These are phyloP conservation scores for Loripinus fragilis DNA, from an alignment of 2,888 invertebrate species.

Conservation along the genomic window DNA sequence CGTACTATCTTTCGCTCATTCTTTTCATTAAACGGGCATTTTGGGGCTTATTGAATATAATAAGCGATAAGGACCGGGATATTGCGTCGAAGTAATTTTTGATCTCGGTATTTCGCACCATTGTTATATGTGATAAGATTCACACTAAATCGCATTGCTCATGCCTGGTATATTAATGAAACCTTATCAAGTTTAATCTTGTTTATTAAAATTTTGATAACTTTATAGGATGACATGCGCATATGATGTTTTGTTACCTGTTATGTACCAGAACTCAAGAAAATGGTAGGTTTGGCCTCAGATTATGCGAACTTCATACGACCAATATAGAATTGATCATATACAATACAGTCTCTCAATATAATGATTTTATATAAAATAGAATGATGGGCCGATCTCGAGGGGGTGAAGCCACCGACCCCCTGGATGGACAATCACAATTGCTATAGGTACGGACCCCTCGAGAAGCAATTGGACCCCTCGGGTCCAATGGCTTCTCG, in stretches of 20 bases:
- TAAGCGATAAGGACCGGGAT: background rate
- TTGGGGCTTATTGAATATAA: background rate
- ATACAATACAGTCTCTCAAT: background rate
- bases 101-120: background rate
- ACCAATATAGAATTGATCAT: background rate
- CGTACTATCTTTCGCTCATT: no score
- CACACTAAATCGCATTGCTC: background rate
- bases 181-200: conserved; percentile 23
- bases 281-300: background rate
- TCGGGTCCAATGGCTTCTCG: no score
- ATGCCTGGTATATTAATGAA: conserved; percentile 12
- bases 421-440: no score
- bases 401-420: background rate
- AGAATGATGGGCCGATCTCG: no score
- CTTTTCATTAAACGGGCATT: background rate
- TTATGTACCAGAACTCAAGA: background rate
- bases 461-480: no score
- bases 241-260: background rate
- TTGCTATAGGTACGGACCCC: no score
- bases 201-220: conserved; percentile 25
- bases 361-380: background rate
- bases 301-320: background rate
- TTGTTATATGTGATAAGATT: background rate
- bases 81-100: background rate
- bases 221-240: background rate